Evolutionary conservation across 2,797 vertebrate genomes (phyloP).

Genomic region (Schizothorax lantsangensis): DNA sequence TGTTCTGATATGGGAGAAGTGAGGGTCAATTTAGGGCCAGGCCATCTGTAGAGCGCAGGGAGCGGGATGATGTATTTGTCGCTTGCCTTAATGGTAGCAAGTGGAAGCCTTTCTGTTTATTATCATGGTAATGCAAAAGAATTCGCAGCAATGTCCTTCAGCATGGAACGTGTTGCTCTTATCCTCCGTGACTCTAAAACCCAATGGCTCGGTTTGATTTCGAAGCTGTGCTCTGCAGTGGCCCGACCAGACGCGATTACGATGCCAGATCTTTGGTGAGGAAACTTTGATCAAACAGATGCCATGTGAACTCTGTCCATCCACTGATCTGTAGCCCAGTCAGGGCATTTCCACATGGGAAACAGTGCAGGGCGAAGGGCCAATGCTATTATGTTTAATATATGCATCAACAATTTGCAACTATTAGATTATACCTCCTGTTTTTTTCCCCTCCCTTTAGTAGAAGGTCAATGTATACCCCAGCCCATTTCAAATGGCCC

Average conservation of each 20-base stretch:
- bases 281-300: slow-evolving; percentile 62
- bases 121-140: slow-evolving; percentile 48
- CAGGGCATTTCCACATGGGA: slow-evolving; percentile 38
- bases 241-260: slow-evolving; percentile 44
- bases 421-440: slow-evolving; percentile 57
- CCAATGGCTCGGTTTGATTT: slow-evolving; percentile 44
- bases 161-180: slow-evolving; percentile 4
- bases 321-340: slow-evolving; percentile 52
- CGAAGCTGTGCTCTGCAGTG: slow-evolving; percentile 22
- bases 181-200: slow-evolving; percentile 18
- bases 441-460: slow-evolving; percentile 29
- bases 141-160: slow-evolving; percentile 30
- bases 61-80: slow-evolving; percentile 46
- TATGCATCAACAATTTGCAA: slow-evolving; percentile 61
- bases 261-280: slow-evolving; percentile 56
- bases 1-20: slow-evolving; percentile 40
- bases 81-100: slow-evolving; percentile 40
- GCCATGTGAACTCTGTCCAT: slow-evolving; percentile 43
- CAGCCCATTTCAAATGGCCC: slow-evolving; percentile 53
- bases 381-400: slow-evolving; percentile 57
- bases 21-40: slow-evolving; percentile 51
- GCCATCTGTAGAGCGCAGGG: slow-evolving; percentile 31
- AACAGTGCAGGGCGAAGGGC: slow-evolving; percentile 32
- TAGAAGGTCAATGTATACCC: slow-evolving; percentile 57
- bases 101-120: slow-evolving; percentile 33